phyloP scores from a whole-genome alignment of 2,797 vertebrate species.

The Neomorphus geoffroyi region DNA sequence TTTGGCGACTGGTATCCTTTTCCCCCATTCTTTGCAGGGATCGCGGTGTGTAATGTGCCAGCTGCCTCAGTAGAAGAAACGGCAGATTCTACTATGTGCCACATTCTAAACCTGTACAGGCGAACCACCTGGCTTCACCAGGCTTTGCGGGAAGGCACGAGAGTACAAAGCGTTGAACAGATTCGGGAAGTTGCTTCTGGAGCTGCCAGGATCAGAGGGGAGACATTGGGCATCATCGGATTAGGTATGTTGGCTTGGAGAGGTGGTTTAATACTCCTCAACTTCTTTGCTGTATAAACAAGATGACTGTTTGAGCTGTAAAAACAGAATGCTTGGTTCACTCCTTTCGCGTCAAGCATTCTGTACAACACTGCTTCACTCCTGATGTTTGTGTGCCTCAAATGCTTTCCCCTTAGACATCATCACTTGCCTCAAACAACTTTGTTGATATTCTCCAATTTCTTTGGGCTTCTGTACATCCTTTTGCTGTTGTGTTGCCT shows the following conservation, averaged over 20 bases:
- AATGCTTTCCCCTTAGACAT: not conserved
- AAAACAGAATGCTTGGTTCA: not conserved
- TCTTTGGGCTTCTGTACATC: not conserved
- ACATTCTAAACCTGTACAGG: constrained; percentile 97
- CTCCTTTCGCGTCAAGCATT: not conserved
- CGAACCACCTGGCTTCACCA: constrained; percentile 97
- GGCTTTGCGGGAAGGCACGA: constrained; percentile 93
- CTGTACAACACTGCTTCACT: not conserved
- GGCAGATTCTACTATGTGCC: constrained; percentile 94
- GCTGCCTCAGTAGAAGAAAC: constrained; percentile 97
- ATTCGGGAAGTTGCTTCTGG: constrained; percentile 98
- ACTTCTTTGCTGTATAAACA: not conserved
- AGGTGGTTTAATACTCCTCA: fast-evolving
- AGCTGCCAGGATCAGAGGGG: constrained; percentile 93
- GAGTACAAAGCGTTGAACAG: constrained; percentile 96
- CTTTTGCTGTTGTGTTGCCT: not conserved
- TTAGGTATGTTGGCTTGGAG: constrained; percentile 80
- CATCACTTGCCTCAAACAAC: not conserved
- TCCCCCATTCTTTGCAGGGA: constrained; percentile 78
- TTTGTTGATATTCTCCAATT: not conserved
- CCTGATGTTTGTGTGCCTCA: not conserved
- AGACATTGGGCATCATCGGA: constrained; percentile 96
- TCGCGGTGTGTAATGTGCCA: constrained; percentile 97
- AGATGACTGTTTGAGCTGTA: not conserved
- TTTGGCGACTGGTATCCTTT: not conserved